A percentile compares a stretch with the other conserved stretches of the same genome.
phyloP scores from a whole-genome alignment of 2,888 invertebrate genomes.

The Philonicus albiceps region DNA sequence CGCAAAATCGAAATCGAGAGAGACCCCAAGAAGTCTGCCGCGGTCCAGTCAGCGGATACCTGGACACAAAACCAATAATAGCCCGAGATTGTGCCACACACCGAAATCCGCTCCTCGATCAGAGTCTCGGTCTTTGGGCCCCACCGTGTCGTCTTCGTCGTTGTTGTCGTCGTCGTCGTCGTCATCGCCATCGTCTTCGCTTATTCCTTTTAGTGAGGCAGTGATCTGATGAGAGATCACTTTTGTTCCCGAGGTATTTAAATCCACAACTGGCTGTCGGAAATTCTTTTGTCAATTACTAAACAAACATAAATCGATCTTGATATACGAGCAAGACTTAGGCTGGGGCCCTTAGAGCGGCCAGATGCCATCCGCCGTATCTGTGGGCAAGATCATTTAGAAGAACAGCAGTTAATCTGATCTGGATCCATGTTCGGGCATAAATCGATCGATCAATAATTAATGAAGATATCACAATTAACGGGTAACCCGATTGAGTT shows the following conservation, averaged over 20 bases:
- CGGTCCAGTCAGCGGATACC: not conserved
- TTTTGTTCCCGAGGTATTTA: slow-evolving; percentile 35
- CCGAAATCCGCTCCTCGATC: not conserved
- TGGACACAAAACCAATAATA: slow-evolving; percentile 12
- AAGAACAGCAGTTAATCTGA: slow-evolving; percentile 9
- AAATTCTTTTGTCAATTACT: slow-evolving; percentile 40
- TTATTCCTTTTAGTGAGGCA: not conserved
- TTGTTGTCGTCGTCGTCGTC: not conserved
- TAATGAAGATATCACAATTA: slow-evolving; percentile 2
- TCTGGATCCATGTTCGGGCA: not conserved
- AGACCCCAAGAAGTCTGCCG: slow-evolving; percentile 39
- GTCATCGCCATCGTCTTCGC: not conserved
- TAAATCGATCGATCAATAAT: slow-evolving; percentile 10
- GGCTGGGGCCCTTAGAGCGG: not conserved
- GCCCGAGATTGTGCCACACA: not conserved
- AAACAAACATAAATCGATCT: slow-evolving; percentile 42
- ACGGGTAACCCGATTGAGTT: not conserved
- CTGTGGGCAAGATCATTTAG: slow-evolving; percentile 5
- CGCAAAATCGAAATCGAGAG: slow-evolving; percentile 31
- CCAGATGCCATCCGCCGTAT: not conserved
- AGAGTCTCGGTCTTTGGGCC: not conserved
- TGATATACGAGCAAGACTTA: slow-evolving; percentile 15
- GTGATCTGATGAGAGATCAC: slow-evolving; percentile 33
- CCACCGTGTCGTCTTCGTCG: not conserved
- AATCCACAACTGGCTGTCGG: slow-evolving; percentile 38